Base-by-base conservation (phyloP, 2,888 invertebrate species). In the Candidula unifasciata region DNA sequence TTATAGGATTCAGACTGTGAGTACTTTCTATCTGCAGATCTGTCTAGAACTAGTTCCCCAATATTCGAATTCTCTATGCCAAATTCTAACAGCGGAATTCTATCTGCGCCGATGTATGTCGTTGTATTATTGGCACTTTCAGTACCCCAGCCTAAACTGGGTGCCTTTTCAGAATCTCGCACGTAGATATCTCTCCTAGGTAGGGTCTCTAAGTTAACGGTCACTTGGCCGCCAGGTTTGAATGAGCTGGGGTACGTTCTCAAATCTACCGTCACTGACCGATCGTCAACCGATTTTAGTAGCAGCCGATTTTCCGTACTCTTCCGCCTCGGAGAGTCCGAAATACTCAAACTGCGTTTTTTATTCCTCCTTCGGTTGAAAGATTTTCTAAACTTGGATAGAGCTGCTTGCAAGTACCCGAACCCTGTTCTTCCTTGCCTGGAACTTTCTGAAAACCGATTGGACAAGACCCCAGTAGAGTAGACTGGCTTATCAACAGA, bases 321-420 rank as follows among this genome's bases (percentile, higher is more conserved):
- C 18, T 80, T 64, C n/a, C 52, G n/a, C n/a, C 54, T 68, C n/a
- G 57, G 57, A 21, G 69, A 37, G 21, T 71, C 81, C 0, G 60
- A 60, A 8, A 69, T 35, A n/a, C 68, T 77, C 33, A 77, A 21
- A 13, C 82, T 82, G 13, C 77, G 30, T n/a, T 68, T 68, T 35
- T 77, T 60, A 21, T 33, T n/a, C 10, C 54, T 66, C 24, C 82
- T n/a, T 6, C 82, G 66, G 18, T 82, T 1, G 10, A 82, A 77
- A 2, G 27, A 54, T 24, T 77, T 52, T 27, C 64, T 76, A 52
- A 82, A 76, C n/a, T 66, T 73, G 2, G 68, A 35, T 24, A 64
- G 77, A 3, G 68, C 82, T 30, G 68, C 27, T 10, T 77, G 76
- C 3, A 82, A 21, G 35, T 82, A 77, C 24, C 52, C 69, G 27